A percentile compares a stretch with the other conserved stretches of the same genome.
Conservation (phyloP, 1,140 invertebrate genomes). For the Dermatophagoides farinae region DNA sequence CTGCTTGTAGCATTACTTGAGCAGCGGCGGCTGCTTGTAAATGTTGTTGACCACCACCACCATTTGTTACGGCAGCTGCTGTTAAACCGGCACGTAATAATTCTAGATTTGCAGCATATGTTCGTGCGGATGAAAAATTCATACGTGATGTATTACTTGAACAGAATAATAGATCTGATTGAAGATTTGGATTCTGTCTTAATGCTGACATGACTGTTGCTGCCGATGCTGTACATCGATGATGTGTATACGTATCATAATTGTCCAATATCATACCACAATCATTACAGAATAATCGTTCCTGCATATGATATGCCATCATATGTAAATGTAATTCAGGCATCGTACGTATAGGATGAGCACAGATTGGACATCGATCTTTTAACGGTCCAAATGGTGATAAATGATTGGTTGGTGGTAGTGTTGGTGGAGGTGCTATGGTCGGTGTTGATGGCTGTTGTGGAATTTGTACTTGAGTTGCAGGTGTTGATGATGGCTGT, state of each 20-base stretch:
- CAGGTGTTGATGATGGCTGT: too few relatives aligned
- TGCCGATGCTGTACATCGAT: conserved; percentile 12
- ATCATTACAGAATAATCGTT: conserved; percentile 41
- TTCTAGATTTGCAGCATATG: background rate
- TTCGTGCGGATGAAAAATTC: background rate
- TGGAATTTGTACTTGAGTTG: too few relatives aligned
- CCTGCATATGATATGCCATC: conserved; percentile 39
- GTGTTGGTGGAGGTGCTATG: background rate
- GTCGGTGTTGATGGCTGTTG: background rate
- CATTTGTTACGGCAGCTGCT: background rate
- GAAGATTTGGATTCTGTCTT: background rate
- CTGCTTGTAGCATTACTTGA: background rate
- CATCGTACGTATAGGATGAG: conserved; percentile 36
- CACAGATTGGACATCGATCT: conserved; percentile 26
- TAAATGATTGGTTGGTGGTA: background rate
- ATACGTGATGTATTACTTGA: conserved; percentile 4
- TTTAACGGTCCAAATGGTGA: background rate
- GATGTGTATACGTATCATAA: conserved; percentile 22
- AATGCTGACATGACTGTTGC: background rate
- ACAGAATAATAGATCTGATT: background rate
- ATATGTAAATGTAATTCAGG: conserved; percentile 42
- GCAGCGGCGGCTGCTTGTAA: background rate
- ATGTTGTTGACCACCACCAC: background rate
- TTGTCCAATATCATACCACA: conserved; percentile 48
- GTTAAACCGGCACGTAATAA: background rate